Percentiles rank a stretch among this genome's conserved stretches.
Evolutionary conservation across 2,888 invertebrate genomes (phyloP).

Genomic region (Meliscaeva auricollis): DNA sequence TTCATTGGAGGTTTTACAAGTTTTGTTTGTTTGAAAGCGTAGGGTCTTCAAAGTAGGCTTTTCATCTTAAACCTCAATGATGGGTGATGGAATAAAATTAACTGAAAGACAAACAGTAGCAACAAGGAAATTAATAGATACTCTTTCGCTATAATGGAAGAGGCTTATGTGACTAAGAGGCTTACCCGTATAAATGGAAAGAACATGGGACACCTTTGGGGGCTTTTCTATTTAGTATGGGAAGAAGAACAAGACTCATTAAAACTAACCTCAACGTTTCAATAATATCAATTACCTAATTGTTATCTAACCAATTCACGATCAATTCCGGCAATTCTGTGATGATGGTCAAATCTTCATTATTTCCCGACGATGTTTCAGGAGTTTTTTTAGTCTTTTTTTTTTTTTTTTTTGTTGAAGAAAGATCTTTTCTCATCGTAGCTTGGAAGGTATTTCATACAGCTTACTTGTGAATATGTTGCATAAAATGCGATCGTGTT

Average conservation of each 20-base stretch:
- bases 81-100: conserved; percentile 6
- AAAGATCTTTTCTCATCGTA: neutral
- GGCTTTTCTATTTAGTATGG: no score
- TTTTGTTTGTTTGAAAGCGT: neutral
- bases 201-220: no score
- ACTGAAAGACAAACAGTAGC: conserved; percentile 13
- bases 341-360: conserved; percentile 12
- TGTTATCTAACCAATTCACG: neutral
- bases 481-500: conserved; percentile 67
- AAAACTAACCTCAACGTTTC: neutral
- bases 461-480: conserved; percentile 2
- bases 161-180: neutral
- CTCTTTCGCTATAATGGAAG: neutral
- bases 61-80: neutral
- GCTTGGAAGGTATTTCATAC: neutral
- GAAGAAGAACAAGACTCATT: no score
- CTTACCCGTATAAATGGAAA: neutral
- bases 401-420: neutral
- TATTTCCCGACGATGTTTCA: neutral
- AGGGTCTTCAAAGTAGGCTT: neutral
- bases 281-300: neutral
- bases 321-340: neutral
- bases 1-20: neutral
- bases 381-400: no score
- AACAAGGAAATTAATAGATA: neutral